Base-by-base conservation (phyloP, 2,888 invertebrate species). In the Melipona beecheii region DNA sequence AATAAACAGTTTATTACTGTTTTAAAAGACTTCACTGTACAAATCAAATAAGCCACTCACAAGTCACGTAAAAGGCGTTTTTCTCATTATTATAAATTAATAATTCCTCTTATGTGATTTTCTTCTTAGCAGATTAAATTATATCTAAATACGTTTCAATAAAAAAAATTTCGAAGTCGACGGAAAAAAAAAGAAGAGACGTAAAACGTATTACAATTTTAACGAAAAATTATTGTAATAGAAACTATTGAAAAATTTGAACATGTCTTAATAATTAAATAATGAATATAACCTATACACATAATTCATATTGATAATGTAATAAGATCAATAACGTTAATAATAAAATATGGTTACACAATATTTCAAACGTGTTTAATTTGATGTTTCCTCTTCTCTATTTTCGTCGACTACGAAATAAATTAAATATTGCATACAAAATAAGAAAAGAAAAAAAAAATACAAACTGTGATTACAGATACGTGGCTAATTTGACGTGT, bases 401-500 rank as follows among this genome's bases (percentile, higher is more conserved):
- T 21, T 66, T 73, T 58, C n/a, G 17, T 60, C 52, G 50, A 60
- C 31, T 27, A 60, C 31, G 11, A 54, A 69, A 70, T 27, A 17
- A n/a, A 58, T 70, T 6, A 13, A 62, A 24, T 24, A 31, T 19
- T 15, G 11, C 19, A 24, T 52, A 19, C 19, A 36, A 58, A 27
- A 31, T 52, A 56, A 50, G 52, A 64, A 62, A 56, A 54, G 17
- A 52, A 50, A 50, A 21, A 56, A 52, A 64, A 75, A 75, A 62
- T 77, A 83, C 58, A 15, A 19, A 76, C 36, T 17, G 54, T 72
- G 19, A 0, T 3, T 56, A 27, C 11, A 60, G 31, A 78, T 78
- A 87, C 87, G 87, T 87, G 83, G 85, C 83, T 54, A 56, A 64
- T 77, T 71, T 62, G 76, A 85, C 68, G 75, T 70, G 58, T 27